These are phyloP conservation scores for Enteromius radiatus DNA, from an alignment of 2,797 vertebrate genomes.

Conservation along the genomic window DNA sequence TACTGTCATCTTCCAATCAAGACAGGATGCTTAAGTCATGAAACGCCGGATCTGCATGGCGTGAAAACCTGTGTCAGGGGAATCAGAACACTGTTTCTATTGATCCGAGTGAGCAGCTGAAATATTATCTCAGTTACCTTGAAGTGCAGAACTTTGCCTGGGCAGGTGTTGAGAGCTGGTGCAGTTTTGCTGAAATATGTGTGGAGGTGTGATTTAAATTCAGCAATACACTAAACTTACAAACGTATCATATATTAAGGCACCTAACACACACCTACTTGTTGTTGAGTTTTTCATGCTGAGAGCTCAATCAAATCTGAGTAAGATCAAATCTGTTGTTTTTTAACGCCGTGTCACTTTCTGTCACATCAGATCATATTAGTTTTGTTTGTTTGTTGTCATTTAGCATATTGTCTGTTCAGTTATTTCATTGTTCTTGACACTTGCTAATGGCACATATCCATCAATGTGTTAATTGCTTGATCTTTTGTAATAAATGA, in stretches of 20 bases:
- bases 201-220: background rate
- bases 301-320: background rate
- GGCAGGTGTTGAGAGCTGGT: constrained; percentile 38
- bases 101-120: constrained; percentile 71
- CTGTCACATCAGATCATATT: constrained; percentile 6
- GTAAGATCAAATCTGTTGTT: background rate
- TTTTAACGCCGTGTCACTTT: background rate
- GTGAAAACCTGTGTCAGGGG: constrained; percentile 81
- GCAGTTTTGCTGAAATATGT: background rate
- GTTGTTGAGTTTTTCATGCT: background rate
- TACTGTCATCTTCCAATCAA: constrained; percentile 71
- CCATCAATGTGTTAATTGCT: background rate
- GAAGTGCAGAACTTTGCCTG: constrained; percentile 48
- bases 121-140: constrained; percentile 73
- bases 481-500: background rate
- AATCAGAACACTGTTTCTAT: constrained; percentile 79
- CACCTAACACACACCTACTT: background rate
- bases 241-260: background rate
- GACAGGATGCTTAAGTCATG: constrained; percentile 67
- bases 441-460: background rate
- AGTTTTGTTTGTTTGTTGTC: background rate
- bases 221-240: background rate
- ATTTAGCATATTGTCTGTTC: background rate
- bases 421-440: background rate
- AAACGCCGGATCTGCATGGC: constrained; percentile 66